Base-by-base conservation (phyloP, 92 coral and sea anemone species). In the Porites lobata region DNA sequence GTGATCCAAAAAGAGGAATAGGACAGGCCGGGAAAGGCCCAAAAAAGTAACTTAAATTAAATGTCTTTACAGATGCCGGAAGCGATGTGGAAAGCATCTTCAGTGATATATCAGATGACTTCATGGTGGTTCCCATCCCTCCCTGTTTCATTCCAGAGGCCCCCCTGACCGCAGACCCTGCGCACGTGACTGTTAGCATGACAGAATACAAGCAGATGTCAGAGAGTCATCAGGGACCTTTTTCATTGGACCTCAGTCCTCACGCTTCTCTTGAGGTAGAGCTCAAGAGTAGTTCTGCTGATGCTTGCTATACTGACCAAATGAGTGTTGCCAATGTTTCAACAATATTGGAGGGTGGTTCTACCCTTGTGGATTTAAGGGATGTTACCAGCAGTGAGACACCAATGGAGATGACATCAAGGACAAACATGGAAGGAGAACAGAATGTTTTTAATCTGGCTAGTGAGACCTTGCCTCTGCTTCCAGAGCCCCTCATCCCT, bases 111-210 rank as follows among this genome's bases (percentile, higher is more conserved):
- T 98, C 98, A 29, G 95, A 91, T 11, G 98, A 96, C 43, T 96
- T 77, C 80, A 86, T 93, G 67, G 96, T 96, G 50, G 99, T 96
- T 50, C 98, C 98, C 47, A 90, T 98, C 76, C 99, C 99, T 18
- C 88, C 99, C 32, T 98, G 98, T 62, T 98, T 98, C 84, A 88
- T 94, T 76, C 98, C 98, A 22, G 98, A 98, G 72, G 87, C 93
- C 50, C 96, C 99, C 50, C 92, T 98, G 61, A 78, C 86, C 56
- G 86, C 92, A 61, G 94, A 84, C 4, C 96, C 96, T 8, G 80
- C 83, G 77, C 92, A 92, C 50, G 92, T 79, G 18, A 83, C 75
- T 17, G 85, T 90, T 69, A 86, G 91, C 72, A 73, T 76, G 14
- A 80, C 72, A n/a, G 92, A 91, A 64, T 78, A 84, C 62, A 26